phyloP scores from a whole-genome alignment of 2,888 invertebrate species.

The Ormyrus nitidulus region DNA sequence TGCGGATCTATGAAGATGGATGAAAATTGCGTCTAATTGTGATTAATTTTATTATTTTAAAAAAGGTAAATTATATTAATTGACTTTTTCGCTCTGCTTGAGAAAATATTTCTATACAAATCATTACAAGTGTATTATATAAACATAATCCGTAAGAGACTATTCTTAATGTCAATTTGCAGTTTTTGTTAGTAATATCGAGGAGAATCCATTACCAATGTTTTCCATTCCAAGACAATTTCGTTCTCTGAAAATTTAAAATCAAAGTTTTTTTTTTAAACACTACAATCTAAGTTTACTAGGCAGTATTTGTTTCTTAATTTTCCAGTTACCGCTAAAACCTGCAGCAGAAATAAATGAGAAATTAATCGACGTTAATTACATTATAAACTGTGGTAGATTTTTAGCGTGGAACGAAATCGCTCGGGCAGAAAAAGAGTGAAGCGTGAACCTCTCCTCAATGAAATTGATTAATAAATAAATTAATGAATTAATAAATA shows the following conservation, averaged over 20 bases:
- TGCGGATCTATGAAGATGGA: slow-evolving; percentile 69
- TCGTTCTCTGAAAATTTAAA: slow-evolving; percentile 24
- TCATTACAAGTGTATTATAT: slow-evolving; percentile 34
- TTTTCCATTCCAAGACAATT: slow-evolving; percentile 48
- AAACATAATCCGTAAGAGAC: slow-evolving; percentile 31
- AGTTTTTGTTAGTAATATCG: slow-evolving; percentile 53
- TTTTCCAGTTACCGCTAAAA: too few relatives aligned
- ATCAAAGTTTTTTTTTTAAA: too few relatives aligned
- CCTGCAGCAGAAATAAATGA: too few relatives aligned
- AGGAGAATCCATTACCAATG: slow-evolving; percentile 48
- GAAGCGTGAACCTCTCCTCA: slow-evolving; percentile 48
- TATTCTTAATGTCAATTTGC: slow-evolving; percentile 47
- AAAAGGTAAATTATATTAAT: neutral
- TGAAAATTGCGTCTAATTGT: slow-evolving; percentile 65
- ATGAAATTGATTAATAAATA: slow-evolving; percentile 51
- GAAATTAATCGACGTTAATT: too few relatives aligned
- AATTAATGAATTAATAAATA: slow-evolving; percentile 51
- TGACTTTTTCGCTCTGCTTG: slow-evolving; percentile 5
- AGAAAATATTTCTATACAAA: slow-evolving; percentile 49
- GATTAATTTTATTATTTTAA: slow-evolving; percentile 52
- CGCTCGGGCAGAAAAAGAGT: slow-evolving; percentile 23
- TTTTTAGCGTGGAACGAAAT: slow-evolving; percentile 44
- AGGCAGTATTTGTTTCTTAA: too few relatives aligned
- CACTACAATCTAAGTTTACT: neutral
- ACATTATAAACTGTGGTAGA: too few relatives aligned